Evolutionary conservation across 2,113 vertebrate genomes (phyloP), one percentile per base, ranked within the genome.

Genomic region (Thryonomys swinderianus): DNA sequence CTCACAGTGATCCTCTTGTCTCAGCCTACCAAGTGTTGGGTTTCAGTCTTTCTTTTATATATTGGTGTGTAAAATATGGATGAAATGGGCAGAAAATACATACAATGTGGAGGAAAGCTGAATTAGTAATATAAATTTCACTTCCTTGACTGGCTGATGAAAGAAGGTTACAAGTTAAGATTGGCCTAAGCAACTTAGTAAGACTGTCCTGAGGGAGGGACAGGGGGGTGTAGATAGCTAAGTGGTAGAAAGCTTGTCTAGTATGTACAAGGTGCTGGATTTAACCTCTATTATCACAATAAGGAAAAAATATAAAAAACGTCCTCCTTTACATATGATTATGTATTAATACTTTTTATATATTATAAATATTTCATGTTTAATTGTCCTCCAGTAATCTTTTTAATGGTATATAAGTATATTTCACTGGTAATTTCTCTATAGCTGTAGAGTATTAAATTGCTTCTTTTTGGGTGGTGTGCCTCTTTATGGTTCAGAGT

Each of bases 391-490:
- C 11, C 11, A 71, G 87, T 32, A 55, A 30, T 84, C 20, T 81
- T 93, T 90, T 89, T 73, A 92, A 3, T 88, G 53, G 20, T 89
- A 81, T 34, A 45, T 93, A 93, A 92, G 89, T 74, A 66, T 64
- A 48, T 79, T 93, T 67, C 17, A 51, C 3, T 27, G 37, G 62
- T 92, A 91, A 59, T 27, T 87, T 37, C n/a, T 86, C 11, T 87
- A 10, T 42, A 74, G 66, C 95, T 96, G 21, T 81, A 90, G 30
- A 42, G 17, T 18, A 80, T 96, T 76, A 80, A 23, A 5, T 71
- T 81, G 17, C 87, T 92, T 90, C 3, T 30, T 37, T 64, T 32
- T 30, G 48, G 10, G 48, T 7, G 48, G 48, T 51, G 48, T 51
- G 10, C 48, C 10, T n/a, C n/a, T 30, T 66, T 57, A 23, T 51